phyloP scores from a whole-genome alignment of 2,113 vertebrate species.

The Marmota flaviventris region DNA sequence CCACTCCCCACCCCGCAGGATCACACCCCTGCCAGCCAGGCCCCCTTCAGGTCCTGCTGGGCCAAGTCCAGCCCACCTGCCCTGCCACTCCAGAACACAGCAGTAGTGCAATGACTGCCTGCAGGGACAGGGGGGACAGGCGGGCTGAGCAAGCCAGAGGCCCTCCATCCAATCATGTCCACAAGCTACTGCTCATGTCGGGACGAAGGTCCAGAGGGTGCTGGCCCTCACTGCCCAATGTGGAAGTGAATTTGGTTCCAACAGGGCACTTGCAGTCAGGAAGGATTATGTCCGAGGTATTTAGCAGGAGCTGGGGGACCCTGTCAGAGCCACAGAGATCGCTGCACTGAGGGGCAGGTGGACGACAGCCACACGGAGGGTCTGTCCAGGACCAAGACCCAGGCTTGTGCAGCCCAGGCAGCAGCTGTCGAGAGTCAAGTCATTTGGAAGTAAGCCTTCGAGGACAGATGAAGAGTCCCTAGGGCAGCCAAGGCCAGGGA shows the following conservation, averaged over 20 bases:
- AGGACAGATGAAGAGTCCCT: background rate
- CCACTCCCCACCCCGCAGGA: background rate
- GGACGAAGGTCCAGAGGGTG: accelerated
- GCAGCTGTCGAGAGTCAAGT: background rate
- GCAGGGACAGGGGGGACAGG: background rate
- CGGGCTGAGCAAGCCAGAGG: background rate
- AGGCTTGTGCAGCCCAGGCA: too few relatives aligned
- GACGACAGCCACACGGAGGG: background rate
- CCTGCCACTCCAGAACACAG: background rate
- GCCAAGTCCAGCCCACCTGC: background rate
- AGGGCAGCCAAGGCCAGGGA: accelerated
- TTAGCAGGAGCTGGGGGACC: background rate
- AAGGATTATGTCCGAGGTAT: background rate
- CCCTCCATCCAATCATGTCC: background rate
- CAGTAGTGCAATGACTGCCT: background rate
- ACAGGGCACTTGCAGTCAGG: background rate
- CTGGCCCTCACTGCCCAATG: background rate
- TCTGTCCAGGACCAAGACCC: background rate
- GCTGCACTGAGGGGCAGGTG: background rate
- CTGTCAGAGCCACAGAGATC: background rate
- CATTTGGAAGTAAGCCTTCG: background rate
- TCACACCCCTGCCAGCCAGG: background rate
- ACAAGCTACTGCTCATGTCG: background rate
- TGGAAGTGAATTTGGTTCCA: background rate
- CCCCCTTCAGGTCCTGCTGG: too few relatives aligned